These are phyloP conservation scores for Alloplasta piceator DNA, from an alignment of 2,888 invertebrate species.

Conservation along the genomic window DNA sequence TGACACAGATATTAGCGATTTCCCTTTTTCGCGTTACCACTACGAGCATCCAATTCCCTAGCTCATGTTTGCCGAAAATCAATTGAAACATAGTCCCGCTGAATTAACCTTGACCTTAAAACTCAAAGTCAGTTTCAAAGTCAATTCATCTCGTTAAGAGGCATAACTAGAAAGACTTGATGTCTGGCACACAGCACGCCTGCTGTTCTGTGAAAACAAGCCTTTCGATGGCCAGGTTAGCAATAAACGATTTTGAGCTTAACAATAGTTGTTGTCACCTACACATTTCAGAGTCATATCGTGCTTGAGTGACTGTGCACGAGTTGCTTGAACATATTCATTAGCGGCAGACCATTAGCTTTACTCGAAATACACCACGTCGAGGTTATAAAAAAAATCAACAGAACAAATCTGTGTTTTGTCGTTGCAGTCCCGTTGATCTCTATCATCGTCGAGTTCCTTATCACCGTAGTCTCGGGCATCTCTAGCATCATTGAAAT, in stretches of 20 bases:
- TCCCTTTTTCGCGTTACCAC: background rate
- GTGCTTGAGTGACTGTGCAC: no score
- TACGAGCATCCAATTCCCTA: conserved; percentile 5
- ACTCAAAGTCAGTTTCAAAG: conserved; percentile 16
- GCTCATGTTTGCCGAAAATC: conserved; percentile 17
- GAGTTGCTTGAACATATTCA: no score
- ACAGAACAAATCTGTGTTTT: background rate
- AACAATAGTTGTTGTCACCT: no score
- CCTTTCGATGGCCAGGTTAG: no score
- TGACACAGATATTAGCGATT: conserved; percentile 14
- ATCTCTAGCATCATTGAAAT: background rate
- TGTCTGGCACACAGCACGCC: no score
- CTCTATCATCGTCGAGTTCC: background rate
- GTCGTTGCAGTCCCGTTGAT: background rate
- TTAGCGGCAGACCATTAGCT: no score
- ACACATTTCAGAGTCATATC: no score
- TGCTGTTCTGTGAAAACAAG: no score
- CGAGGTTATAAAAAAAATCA: no score
- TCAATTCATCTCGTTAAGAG: conserved; percentile 8
- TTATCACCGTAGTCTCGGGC: background rate
- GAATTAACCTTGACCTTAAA: conserved; percentile 23
- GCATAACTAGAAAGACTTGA: background rate
- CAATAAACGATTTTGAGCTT: no score
- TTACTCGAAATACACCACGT: no score
- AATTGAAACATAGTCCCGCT: conserved; percentile 13